Evolutionary conservation across 2,888 invertebrate genomes (phyloP).

Genomic region (Diarsia mendica): DNA sequence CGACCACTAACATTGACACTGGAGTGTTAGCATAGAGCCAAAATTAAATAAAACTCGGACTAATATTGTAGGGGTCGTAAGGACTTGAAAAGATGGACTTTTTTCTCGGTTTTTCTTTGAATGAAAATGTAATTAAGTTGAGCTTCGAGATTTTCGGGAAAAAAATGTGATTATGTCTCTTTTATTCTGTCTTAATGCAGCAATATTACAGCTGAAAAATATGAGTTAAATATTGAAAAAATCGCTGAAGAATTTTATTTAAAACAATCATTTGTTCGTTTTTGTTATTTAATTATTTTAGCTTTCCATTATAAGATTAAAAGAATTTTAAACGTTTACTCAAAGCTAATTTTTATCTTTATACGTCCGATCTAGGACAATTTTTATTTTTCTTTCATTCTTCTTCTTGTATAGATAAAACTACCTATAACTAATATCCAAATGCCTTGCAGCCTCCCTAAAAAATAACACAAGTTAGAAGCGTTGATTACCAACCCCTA

Average conservation of each 20-base stretch:
- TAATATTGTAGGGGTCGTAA: slow-evolving; percentile 77
- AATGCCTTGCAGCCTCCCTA: slow-evolving; percentile 67
- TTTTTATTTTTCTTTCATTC: not conserved
- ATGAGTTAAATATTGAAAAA: not conserved
- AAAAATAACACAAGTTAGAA: slow-evolving; percentile 81
- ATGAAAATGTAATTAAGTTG: slow-evolving; percentile 12
- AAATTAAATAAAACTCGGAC: slow-evolving; percentile 89
- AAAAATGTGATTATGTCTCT: not conserved
- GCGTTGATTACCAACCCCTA: slow-evolving; percentile 85
- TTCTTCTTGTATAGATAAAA: not conserved
- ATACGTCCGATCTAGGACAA: not conserved
- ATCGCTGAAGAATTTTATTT: not conserved
- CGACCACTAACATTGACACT: slow-evolving; percentile 85
- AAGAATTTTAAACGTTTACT: not conserved
- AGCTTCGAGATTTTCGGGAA: not conserved
- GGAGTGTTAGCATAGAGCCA: slow-evolving; percentile 83
- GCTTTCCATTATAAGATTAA: not conserved
- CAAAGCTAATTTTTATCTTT: not conserved
- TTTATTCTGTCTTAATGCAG: not conserved
- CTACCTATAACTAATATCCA: slow-evolving; percentile 56
- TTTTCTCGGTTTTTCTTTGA: slow-evolving; percentile 27
- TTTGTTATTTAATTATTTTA: not conserved
- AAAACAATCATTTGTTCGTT: not conserved
- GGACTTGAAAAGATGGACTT: slow-evolving; percentile 34
- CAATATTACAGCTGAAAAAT: not conserved